Base-by-base conservation (phyloP, 37 sponge, comb jelly and placozoan species). In the Ephydatia muelleri region DNA sequence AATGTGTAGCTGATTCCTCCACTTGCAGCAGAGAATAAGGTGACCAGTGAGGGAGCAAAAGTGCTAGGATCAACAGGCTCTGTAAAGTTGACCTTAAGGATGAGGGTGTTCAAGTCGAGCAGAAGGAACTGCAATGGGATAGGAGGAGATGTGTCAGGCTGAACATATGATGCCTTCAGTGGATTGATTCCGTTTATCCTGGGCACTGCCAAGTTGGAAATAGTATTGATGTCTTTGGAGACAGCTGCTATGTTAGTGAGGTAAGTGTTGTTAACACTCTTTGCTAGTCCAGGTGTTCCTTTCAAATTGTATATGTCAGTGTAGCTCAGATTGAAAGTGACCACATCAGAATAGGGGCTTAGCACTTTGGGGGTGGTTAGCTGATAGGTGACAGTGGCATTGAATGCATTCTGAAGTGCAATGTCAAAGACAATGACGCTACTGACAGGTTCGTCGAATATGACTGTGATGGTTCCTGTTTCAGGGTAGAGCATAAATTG, bases 11-110 rank as follows among this genome's bases (percentile, higher is more conserved):
- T 83, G 33, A 31, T 80, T 40, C 81, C 83, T n/a, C 71, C 82
- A 67, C 5, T 65, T 28, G 43, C 48, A 19, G 82, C 22, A 36
- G 97, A 93, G 64, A 89, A 76, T 26, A 93, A 23, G 26, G 84
- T 71, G 28, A 89, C 72, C 2, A 89, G 84, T 31, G 66, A 34
- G 13, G 91, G 81, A 72, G 38, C 72, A 43, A 80, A 95, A 35
- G 82, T 84, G 23, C n/a, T 34, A 37, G 93, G 90, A 84, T 95
- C 88, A 38, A 94, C 91, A 48, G 97, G 97, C 69, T 97, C 97
- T 73, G 81, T 34, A 76, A 94, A 97, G 29, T 64, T 27, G 32
- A 97, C 49, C 9, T 86, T 88, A 25, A 97, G 49, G 68, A 73
- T 65, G 35, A 90, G 88, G 25, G 47, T 49, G 74, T 92, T 87